phyloP scores from a whole-genome alignment of 2,888 invertebrate genomes.

The Dicyrtoma fusca region DNA sequence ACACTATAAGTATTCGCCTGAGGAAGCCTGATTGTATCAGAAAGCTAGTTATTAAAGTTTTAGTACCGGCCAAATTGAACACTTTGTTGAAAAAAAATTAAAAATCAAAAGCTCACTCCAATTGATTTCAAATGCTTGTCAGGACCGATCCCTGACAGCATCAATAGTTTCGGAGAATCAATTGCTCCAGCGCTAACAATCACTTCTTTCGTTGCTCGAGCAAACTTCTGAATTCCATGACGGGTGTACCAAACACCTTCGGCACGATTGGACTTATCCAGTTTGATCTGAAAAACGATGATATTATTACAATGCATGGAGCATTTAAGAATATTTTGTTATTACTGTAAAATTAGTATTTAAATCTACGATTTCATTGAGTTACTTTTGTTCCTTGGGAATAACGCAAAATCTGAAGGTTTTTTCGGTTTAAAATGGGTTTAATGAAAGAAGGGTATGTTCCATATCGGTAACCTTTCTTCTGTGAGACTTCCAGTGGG shows the following conservation, averaged over 20 bases:
- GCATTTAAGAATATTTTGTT: no score
- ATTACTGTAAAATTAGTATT: no score
- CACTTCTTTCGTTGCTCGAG: conserved; percentile 26
- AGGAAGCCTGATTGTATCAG: no score
- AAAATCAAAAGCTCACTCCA: conserved; percentile 14
- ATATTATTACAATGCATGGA: not conserved
- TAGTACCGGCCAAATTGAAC: not conserved
- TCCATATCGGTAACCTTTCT: conserved; percentile 45
- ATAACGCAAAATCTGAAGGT: conserved; percentile 49
- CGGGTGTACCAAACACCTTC: conserved; percentile 29
- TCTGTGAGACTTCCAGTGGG: conserved; percentile 45
- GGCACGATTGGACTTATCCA: conserved; percentile 29
- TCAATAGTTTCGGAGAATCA: conserved; percentile 31
- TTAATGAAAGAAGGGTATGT: conserved; percentile 50
- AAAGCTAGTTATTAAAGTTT: not conserved
- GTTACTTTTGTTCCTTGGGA: conserved; percentile 47
- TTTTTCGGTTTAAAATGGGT: conserved; percentile 39
- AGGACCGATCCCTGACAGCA: conserved; percentile 35
- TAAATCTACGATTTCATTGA: not conserved
- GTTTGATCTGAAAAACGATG: conserved; percentile 18
- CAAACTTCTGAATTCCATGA: conserved; percentile 31
- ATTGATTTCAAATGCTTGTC: conserved; percentile 26
- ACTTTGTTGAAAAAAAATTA: not conserved
- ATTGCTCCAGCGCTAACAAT: conserved; percentile 31
- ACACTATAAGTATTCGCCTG: no score